A percentile compares a stretch with the other conserved stretches of the same genome.
Conservation (phyloP, 2,888 invertebrate species). For the Amblyjoppa proteus region DNA sequence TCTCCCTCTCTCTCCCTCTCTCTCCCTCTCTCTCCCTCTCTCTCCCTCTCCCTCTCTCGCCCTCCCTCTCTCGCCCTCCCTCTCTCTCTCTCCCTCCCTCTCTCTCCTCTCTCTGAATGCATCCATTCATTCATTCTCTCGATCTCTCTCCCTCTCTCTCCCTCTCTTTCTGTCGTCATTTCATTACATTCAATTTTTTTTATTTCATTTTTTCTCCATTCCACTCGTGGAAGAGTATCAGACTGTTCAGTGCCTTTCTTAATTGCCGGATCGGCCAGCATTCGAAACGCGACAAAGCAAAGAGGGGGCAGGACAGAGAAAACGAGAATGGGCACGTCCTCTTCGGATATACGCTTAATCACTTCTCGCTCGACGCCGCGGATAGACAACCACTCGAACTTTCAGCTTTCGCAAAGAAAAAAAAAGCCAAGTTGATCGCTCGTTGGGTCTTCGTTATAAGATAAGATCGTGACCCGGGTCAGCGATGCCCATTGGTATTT, state of each 20-base stretch:
- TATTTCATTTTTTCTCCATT: background rate
- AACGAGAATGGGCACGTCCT: background rate
- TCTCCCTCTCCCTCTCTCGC: too few relatives aligned
- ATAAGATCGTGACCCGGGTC: constrained; percentile 43
- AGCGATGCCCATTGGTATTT: background rate
- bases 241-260: constrained; percentile 32
- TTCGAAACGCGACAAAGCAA: constrained; percentile 5
- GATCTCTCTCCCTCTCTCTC: background rate
- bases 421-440: background rate
- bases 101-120: background rate
- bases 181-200: background rate
- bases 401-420: background rate
- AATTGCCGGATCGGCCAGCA: constrained; percentile 58
- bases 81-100: constrained; percentile 7
- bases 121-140: too few relatives aligned
- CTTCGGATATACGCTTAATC: constrained; percentile 58
- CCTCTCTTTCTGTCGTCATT: background rate
- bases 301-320: background rate
- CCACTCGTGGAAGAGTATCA: constrained; percentile 19
- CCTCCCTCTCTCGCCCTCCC: background rate
- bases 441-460: constrained; percentile 26
- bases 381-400: constrained; percentile 24
- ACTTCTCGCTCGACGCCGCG: constrained; percentile 28
- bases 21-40: background rate
- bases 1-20: background rate